These are phyloP conservation scores for Ambastaia sidthimunki DNA, from an alignment of 2,797 vertebrate genomes.

Conservation along the genomic window DNA sequence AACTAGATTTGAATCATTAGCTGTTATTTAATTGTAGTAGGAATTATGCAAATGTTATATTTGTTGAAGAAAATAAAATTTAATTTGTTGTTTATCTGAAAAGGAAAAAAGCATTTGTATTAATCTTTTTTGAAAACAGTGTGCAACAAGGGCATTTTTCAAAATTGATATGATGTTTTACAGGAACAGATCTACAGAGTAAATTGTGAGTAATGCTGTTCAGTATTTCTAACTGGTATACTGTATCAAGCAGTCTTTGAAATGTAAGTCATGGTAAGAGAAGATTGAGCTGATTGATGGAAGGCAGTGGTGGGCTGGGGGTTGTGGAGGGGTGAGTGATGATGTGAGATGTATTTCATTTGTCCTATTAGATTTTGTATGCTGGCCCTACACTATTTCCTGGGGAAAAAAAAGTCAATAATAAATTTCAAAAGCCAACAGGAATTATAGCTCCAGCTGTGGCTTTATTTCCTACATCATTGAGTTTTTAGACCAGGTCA, in stretches of 20 bases:
- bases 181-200: neutral
- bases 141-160: neutral
- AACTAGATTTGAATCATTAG: neutral
- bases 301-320: neutral
- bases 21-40: constrained; percentile 1
- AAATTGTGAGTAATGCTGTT: neutral
- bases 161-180: neutral
- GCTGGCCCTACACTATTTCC: constrained; percentile 6
- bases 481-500: neutral
- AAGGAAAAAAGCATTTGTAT: neutral
- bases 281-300: neutral
- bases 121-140: neutral
- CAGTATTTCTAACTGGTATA: neutral
- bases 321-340: neutral
- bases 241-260: neutral
- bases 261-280: neutral
- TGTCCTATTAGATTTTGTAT: constrained; percentile 8
- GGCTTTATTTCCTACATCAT: constrained; percentile 1
- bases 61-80: neutral
- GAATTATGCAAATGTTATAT: neutral
- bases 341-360: constrained; percentile 35
- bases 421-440: constrained; percentile 30
- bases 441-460: constrained; percentile 19
- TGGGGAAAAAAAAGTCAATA: constrained; percentile 14
- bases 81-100: neutral